A percentile compares a stretch with the other conserved stretches of the same genome.
Conservation (phyloP, 2,888 invertebrate species). For the Sphaerophoria taeniata region DNA sequence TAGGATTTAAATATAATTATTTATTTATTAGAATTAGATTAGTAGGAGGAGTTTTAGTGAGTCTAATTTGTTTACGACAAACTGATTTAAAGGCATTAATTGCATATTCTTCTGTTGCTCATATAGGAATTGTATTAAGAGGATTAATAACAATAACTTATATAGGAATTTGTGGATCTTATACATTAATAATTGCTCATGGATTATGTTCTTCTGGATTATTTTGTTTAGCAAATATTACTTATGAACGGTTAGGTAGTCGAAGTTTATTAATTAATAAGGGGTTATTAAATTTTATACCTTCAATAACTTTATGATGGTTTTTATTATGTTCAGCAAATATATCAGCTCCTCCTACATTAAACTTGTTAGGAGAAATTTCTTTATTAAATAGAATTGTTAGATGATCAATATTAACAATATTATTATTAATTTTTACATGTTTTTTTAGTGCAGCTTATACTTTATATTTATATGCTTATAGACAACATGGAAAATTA, state of each 20-base stretch:
- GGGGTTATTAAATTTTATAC: constrained; percentile 85
- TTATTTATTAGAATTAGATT: too few species aligned
- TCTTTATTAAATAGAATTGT: too few species aligned
- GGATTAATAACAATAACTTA: constrained; percentile 85
- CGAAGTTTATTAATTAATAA: constrained; percentile 87
- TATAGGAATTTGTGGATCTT: constrained; percentile 84
- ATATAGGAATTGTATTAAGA: constrained; percentile 87
- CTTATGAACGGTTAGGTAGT: constrained; percentile 85
- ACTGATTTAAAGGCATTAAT: constrained; percentile 89
- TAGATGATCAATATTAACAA: too few species aligned
- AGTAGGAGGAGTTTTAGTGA: too few species aligned
- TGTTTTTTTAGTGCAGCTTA: constrained; percentile 87
- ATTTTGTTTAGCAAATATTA: constrained; percentile 87
- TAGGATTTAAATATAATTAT: too few species aligned
- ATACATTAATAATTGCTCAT: constrained; percentile 86
- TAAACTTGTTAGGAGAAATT: too few species aligned
- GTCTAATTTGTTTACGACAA: constrained; percentile 87
- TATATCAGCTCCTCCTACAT: constrained; percentile 87
- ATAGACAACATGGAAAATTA: too few species aligned
- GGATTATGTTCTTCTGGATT: constrained; percentile 87
- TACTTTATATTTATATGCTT: constrained; percentile 86
- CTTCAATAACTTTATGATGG: constrained; percentile 85
- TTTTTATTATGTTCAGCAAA: constrained; percentile 87
- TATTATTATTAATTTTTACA: too few species aligned
- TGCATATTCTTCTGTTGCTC: constrained; percentile 88